Evolutionary conservation across 2,888 invertebrate genomes (phyloP), one percentile per base, ranked within the genome.

Genomic region (Conistra vaccinii): DNA sequence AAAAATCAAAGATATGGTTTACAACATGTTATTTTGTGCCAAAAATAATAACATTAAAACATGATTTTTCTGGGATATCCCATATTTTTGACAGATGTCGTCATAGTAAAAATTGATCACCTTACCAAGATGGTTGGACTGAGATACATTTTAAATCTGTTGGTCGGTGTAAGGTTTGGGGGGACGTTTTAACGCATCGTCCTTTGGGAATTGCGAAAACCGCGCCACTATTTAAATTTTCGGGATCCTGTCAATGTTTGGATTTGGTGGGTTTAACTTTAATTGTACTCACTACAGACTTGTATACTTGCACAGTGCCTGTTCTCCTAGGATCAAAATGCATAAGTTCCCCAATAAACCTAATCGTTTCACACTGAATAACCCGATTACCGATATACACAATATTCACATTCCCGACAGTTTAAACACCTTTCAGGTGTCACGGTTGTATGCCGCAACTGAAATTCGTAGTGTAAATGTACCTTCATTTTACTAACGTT

Each of bases 401-500:
- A 32, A 79, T 68, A 69, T 80, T 69, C 57, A 61, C 58, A 65
- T 80, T 68, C 29, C 61, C 23, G 61, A 45, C 66, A 62, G 32
- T 75, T 72, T 42, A 69, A 61, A 51, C 67, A 60, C 75, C 35
- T 57, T 76, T 69, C 67, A 58, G 53, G 29, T 83, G 42, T 57
- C 75, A 70, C 55, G 39, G n/a, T 35, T 68, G 55, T 70, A 70
- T 57, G 81, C 48, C 67, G 55, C 70, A 69, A 39, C 71, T 61
- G 55, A 70, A 76, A 69, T 42, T 67, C 65, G 53, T 45, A 58
- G 32, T 14, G 66, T 23, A 69, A 81, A 74, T 68, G 55, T 81
- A 66, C 62, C 72, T 73, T 79, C 65, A 73, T 74, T 74, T 70
- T 58, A 70, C 66, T 70, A 76, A 81, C 69, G 48, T 71, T 51